These are phyloP conservation scores for Lycaon pictus DNA, from an alignment of 2,113 vertebrate genomes.

Conservation along the genomic window DNA sequence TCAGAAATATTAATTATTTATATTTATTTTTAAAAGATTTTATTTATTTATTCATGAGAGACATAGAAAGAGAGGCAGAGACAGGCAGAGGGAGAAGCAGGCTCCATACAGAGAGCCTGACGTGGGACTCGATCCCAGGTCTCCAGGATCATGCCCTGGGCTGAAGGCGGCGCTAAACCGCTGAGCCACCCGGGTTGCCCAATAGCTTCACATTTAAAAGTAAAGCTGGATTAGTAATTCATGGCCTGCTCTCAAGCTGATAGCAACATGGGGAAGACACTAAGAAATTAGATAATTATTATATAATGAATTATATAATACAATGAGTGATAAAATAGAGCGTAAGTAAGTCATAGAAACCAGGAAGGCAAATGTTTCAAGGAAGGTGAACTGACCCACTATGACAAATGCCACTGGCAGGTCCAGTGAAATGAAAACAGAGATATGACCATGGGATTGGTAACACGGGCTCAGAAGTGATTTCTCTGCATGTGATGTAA, in stretches of 20 bases:
- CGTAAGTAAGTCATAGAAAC: not conserved
- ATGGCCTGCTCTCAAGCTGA: not conserved
- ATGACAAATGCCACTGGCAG: not conserved
- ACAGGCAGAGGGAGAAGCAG: too few relatives aligned
- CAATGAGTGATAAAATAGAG: not conserved
- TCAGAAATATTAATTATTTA: not conserved
- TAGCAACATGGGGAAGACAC: not conserved
- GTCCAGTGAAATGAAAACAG: not conserved
- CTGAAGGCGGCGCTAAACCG: too few relatives aligned
- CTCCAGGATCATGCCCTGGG: too few relatives aligned
- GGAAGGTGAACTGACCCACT: not conserved
- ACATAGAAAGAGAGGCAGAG: too few relatives aligned
- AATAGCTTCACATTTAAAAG: not conserved
- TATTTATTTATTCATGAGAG: too few relatives aligned
- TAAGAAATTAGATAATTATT: not conserved
- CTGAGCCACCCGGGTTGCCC: too few relatives aligned
- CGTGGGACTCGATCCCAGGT: too few relatives aligned
- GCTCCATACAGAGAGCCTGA: too few relatives aligned
- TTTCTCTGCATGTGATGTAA: too few relatives aligned
- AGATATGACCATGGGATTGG: not conserved
- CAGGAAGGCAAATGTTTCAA: not conserved
- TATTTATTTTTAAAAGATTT: too few relatives aligned
- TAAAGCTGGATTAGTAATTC: not conserved
- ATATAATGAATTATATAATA: not conserved
- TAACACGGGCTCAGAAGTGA: not conserved